Evolutionary conservation across 2,797 vertebrate species (phyloP).

Genomic region (Acestrorhynchus altus): DNA sequence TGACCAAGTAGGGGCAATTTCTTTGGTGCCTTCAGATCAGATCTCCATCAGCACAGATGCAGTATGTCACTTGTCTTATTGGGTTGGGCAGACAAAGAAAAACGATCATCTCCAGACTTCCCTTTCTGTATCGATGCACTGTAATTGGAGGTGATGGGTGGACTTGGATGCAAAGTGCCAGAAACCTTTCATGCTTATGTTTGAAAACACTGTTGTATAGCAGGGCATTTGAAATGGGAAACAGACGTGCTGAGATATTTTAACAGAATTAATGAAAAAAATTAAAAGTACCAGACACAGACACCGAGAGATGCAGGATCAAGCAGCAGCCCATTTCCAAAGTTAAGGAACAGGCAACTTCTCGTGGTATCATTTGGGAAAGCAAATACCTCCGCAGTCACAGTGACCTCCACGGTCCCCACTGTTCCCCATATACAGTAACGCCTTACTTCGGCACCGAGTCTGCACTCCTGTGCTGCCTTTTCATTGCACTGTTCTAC

Average conservation of each 20-base stretch:
- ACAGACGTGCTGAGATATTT: slow-evolving; percentile 3
- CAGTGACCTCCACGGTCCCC: slow-evolving; percentile 26
- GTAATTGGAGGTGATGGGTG: slow-evolving; percentile 61
- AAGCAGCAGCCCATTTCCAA: slow-evolving; percentile 13
- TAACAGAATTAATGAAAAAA: slow-evolving; percentile 11
- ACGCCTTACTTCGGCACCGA: slow-evolving; percentile 28
- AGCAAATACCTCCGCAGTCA: not conserved
- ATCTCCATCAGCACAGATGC: slow-evolving; percentile 5
- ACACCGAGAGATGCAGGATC: not conserved
- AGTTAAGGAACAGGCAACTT: not conserved
- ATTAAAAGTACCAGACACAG: not conserved
- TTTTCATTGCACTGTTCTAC: slow-evolving; percentile 41
- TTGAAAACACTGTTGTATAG: slow-evolving; percentile 57
- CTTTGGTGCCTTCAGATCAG: slow-evolving; percentile 15
- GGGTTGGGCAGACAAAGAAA: slow-evolving; percentile 25
- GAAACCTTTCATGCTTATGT: slow-evolving; percentile 64
- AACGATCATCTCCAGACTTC: slow-evolving; percentile 40
- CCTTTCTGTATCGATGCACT: slow-evolving; percentile 2
- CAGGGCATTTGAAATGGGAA: slow-evolving; percentile 44
- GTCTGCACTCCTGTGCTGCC: slow-evolving; percentile 29
- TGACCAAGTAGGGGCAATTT: slow-evolving; percentile 9
- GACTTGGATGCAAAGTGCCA: slow-evolving; percentile 56
- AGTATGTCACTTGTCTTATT: not conserved
- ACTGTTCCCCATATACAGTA: slow-evolving; percentile 19
- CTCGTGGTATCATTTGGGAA: slow-evolving; percentile 5